Evolutionary conservation across 37 sponge, comb jelly and placozoan genomes (phyloP), one percentile per base, ranked within the genome.

Genomic region (Agelas oroides): DNA sequence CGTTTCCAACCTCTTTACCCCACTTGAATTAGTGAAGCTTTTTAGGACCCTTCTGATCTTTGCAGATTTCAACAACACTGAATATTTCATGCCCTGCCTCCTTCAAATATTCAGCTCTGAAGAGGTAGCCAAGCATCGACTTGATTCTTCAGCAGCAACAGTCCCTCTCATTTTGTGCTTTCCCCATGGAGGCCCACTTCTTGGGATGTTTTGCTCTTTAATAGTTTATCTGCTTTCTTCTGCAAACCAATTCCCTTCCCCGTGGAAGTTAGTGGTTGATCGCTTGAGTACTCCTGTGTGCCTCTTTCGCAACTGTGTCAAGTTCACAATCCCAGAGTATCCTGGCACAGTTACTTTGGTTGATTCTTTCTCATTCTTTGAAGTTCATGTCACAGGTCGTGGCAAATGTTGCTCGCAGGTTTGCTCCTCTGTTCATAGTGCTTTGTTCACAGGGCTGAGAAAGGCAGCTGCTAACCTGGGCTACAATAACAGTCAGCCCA

Each of bases 41-140:
- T 68, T 67, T 54, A 53, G 35, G 1, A 25, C 40, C 6, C 57
- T 80, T 21, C 37, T 66, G 19, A 80, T 80, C 70, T 25, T 80
- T 52, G 68, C 69, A 27, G 35, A 80, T 0, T 57, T 46, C 53
- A 68, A n/a, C 54, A 69, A 20, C 53, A 46, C 54, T 8, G 81
- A 80, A 23, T 69, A 80, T n/a, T 67, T 80, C 24, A 33, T 80
- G 54, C 81, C 81, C 0, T 56, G 69, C 14, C 81, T 80, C 1
- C 69, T 80, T 1, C 68, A 23, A 27, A n/a, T 28, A 0, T 13
- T 68, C 15, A 28, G 33, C 8, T 13, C 68, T 0, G 40, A 80
- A 28, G 67, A 80, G 53, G 58, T 69, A 25, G n/a, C 27, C 33
- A 38, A 54, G 31, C 27, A 54, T 17, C 59, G 54, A 20, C 20